Evolutionary conservation across 2,113 vertebrate species (phyloP).

Genomic region (Syngnathus scovelli): DNA sequence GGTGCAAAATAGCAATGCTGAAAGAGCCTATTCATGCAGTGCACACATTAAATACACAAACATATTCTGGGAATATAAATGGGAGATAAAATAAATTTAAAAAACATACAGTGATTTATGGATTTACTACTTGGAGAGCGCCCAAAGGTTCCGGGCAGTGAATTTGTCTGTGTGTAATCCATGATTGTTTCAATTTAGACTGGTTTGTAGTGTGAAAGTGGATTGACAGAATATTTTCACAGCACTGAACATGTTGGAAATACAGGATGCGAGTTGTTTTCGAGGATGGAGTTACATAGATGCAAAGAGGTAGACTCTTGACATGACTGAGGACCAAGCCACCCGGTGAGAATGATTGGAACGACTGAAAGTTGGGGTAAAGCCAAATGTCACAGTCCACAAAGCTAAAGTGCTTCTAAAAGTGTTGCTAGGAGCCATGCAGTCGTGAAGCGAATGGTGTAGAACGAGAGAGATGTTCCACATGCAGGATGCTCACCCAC

Average conservation of each 20-base stretch:
- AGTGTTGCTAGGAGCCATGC: too few relatives aligned
- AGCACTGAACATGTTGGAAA: background rate
- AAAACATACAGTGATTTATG: slow-evolving; percentile 5
- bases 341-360: too few relatives aligned
- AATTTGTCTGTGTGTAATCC: background rate
- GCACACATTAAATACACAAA: slow-evolving; percentile 5
- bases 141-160: background rate
- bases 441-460: too few relatives aligned
- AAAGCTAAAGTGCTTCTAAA: too few relatives aligned
- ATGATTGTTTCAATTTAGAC: background rate
- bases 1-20: background rate
- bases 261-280: background rate
- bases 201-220: background rate
- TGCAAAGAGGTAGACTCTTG: too few relatives aligned
- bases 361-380: too few relatives aligned
- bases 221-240: background rate
- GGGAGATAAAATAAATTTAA: slow-evolving; percentile 5
- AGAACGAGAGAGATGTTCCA: too few relatives aligned
- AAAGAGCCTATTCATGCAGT: background rate
- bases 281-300: too few relatives aligned
- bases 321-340: too few relatives aligned
- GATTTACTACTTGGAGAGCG: slow-evolving; percentile 7
- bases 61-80: background rate
- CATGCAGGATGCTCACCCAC: too few relatives aligned
- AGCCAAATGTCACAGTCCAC: too few relatives aligned